Evolutionary conservation across 2,888 invertebrate species (phyloP).

Genomic region (Diarsia dahlii): DNA sequence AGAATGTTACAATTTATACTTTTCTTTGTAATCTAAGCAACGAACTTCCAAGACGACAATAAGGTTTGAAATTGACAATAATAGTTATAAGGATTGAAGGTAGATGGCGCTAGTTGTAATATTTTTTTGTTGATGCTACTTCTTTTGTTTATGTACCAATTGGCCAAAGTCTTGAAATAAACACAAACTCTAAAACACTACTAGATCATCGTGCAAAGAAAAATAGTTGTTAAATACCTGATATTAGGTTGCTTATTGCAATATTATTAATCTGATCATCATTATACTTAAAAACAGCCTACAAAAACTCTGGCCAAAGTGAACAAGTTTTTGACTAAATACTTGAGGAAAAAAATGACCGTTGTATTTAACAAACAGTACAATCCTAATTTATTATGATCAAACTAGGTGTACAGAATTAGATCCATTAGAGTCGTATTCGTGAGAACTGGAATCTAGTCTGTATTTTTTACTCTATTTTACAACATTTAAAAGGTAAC

Average conservation of each 20-base stretch:
- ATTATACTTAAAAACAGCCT: not conserved
- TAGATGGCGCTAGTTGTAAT: constrained; percentile 61
- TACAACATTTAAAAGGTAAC: not conserved
- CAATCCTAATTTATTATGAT: not conserved
- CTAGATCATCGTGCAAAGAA: no score
- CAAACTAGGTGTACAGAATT: not conserved
- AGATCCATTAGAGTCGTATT: not conserved
- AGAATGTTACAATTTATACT: constrained; percentile 39
- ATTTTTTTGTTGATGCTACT: not conserved
- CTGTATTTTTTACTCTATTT: not conserved
- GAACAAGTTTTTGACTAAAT: constrained; percentile 7
- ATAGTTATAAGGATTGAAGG: constrained; percentile 39
- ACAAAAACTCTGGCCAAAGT: no score
- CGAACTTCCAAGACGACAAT: constrained; percentile 65
- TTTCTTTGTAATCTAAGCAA: constrained; percentile 66
- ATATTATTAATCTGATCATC: not conserved
- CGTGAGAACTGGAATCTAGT: not conserved
- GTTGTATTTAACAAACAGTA: not conserved
- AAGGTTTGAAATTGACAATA: constrained; percentile 61
- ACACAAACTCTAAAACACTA: not conserved
- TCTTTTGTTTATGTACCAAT: not conserved
- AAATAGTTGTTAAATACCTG: not conserved
- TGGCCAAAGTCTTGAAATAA: not conserved
- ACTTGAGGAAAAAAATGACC: not conserved
- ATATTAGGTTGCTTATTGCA: not conserved